Base-by-base conservation (phyloP, 2,888 invertebrate species). In the Cremastinae sp. region DNA sequence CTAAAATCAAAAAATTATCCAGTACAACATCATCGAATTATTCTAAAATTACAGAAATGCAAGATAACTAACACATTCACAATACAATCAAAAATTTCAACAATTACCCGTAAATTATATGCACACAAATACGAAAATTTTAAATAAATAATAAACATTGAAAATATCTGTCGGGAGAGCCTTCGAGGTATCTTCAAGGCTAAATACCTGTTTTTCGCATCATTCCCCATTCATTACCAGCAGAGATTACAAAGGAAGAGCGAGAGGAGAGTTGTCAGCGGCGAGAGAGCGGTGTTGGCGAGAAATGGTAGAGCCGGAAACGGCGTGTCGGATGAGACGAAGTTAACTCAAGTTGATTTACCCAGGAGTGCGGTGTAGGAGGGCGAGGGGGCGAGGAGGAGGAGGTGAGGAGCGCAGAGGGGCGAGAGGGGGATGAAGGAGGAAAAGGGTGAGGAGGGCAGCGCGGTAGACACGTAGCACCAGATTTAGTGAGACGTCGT, bases 401-500 rank as follows among this genome's bases (percentile, higher is more conserved):
- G 73, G 77, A 74, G 74, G 70, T 51, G 59, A 79, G 77, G 80
- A 28, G 28, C 2, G 28, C 28, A 5, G 28, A 28, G 28, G 28
- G 5, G n/a, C n/a, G 28, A 28, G 28, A 28, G 28, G 28, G 28
- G 5, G 2, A 28, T 28, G 28, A 28, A 28, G 70, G 74, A 64
- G 51, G 70, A 61, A 66, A 55, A 75, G 64, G 73, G 69, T 58
- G 71, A 76, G 56, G 73, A 62, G 79, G 73, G 77, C 74, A 70
- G 70, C 64, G 64, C 79, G 77, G 80, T 85, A 86, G 86, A 87
- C 88, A 86, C 87, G 87, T 87, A 87, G 84, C 88, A 84, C 85
- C 86, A 87, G 88, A 87, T 89, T 88, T 88, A 88, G 86, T 86
- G 87, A 87, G 87, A 88, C 87, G 87, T 88, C 86, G 85, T 85